Base-by-base conservation (phyloP, 2,888 invertebrate genomes). In the Oscheius sp. region DNA sequence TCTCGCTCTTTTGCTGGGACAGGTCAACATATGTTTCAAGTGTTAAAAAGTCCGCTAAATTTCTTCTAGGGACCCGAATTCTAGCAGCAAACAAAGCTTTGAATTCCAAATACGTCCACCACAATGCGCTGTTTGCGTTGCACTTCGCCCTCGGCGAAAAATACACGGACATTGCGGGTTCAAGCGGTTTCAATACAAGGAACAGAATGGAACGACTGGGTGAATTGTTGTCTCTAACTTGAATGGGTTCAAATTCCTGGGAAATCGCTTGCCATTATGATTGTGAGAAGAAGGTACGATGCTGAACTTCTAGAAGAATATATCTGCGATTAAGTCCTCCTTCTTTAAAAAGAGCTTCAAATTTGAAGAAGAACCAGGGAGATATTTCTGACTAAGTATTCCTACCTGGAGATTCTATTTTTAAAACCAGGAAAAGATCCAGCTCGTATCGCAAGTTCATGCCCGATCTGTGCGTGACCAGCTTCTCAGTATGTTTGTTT, bases 401-500 rank as follows among this genome's bases (percentile, higher is more conserved):
- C n/a, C n/a, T n/a, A n/a, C n/a, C n/a, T n/a, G n/a, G n/a, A n/a
- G n/a, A n/a, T n/a, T n/a, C n/a, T n/a, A n/a, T n/a, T n/a, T n/a
- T n/a, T n/a, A 42, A 17, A 4, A 23, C 20, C 57, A 61, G 61
- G 45, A 61, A 45, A 42, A 15, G 61, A 27, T 61, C 61, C 45
- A 61, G 61, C 15, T 61, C 42, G 61, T 61, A 61, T 61, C 61
- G 61, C 61, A 20, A 61, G 10, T 42, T 45, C 61, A 29, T 29
- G 45, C 45, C 42, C 45, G 61, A 61, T 61, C 61, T 29, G 65
- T 65, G 67, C 67, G 67, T 67, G 67, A 67, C 67, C 39, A 39
- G 58, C 67, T 67, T 57, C 57, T 67, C 67, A 57, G 37, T 57
- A 48, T 67, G 58, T 67, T 67, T 67, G 57, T 67, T 48, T 65